Percentiles rank a stretch among this genome's conserved stretches.
phyloP scores from a whole-genome alignment of 2,888 invertebrate genomes.

The Philaethria dido region DNA sequence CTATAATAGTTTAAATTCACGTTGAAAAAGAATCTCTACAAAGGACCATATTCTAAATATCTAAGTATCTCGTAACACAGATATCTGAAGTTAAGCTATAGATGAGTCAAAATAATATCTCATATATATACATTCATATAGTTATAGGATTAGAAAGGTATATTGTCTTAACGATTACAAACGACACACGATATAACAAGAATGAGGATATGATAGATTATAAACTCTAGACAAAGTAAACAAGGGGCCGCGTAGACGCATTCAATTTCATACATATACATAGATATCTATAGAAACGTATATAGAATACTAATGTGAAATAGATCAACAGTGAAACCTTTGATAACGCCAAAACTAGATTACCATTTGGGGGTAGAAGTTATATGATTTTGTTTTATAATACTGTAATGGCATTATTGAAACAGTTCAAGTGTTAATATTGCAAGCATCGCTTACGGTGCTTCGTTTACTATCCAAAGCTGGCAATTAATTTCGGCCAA shows the following conservation, averaged over 20 bases:
- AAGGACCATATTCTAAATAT: conserved; percentile 33
- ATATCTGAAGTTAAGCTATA: conserved; percentile 30
- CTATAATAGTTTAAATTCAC: conserved; percentile 38
- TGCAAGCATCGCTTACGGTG: conserved; percentile 57
- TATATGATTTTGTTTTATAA: conserved; percentile 24
- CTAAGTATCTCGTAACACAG: conserved; percentile 39
- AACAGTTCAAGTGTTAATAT: conserved; percentile 57
- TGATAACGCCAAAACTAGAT: conserved; percentile 62
- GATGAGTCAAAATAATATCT: conserved; percentile 9
- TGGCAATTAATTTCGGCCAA: conserved; percentile 7
- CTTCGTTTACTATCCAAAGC: conserved; percentile 36
- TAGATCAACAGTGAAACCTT: conserved; percentile 71
- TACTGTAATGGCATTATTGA: conserved; percentile 62
- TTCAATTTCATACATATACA: conserved; percentile 55
- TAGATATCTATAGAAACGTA: conserved; percentile 50
- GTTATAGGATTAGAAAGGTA: conserved; percentile 56
- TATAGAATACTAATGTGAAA: conserved; percentile 54
- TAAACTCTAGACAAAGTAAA: conserved; percentile 57
- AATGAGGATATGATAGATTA: conserved; percentile 74
- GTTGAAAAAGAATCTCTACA: conserved; percentile 35
- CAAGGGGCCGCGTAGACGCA: conserved; percentile 48
- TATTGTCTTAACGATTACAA: conserved; percentile 75
- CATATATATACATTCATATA: conserved; percentile 5
- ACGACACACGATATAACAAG: conserved; percentile 74
- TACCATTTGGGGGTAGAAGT: not conserved